These are phyloP conservation scores for Zingel zingel DNA, from an alignment of 2,113 vertebrate species.

Conservation along the genomic window DNA sequence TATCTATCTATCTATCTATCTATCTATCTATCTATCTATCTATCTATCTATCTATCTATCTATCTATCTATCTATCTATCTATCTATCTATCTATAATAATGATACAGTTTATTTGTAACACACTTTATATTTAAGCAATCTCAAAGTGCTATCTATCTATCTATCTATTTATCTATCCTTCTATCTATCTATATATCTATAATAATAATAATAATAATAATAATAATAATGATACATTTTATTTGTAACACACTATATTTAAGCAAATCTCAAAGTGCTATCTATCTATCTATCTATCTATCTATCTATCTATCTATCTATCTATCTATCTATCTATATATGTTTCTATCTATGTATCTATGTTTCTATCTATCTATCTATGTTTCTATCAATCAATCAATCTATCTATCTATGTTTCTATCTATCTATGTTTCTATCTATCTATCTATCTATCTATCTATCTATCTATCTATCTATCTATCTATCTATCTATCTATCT, in stretches of 20 bases:
- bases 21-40: constrained; percentile 23
- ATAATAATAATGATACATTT: too few species aligned
- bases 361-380: not conserved
- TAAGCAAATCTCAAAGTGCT: too few species aligned
- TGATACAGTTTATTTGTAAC: too few species aligned
- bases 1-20: constrained; percentile 40
- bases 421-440: not conserved
- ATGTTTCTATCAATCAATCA: not conserved
- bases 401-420: not conserved
- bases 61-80: constrained; percentile 13
- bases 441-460: not conserved
- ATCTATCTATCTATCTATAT: not conserved
- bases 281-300: not conserved
- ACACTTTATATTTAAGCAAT: too few species aligned
- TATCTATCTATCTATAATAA: constrained; percentile 27
- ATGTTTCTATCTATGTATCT: not conserved
- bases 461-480: not conserved
- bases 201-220: not conserved
- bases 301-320: not conserved
- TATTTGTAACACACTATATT: too few species aligned
- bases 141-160: not conserved
- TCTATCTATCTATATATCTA: not conserved
- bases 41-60: not conserved
- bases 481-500: constrained; percentile 39
- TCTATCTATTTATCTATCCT: not conserved